Percentiles rank a stretch among this genome's conserved stretches.
phyloP scores from a whole-genome alignment of 2,113 vertebrate genomes.

The Oxygymnocypris stewartii region DNA sequence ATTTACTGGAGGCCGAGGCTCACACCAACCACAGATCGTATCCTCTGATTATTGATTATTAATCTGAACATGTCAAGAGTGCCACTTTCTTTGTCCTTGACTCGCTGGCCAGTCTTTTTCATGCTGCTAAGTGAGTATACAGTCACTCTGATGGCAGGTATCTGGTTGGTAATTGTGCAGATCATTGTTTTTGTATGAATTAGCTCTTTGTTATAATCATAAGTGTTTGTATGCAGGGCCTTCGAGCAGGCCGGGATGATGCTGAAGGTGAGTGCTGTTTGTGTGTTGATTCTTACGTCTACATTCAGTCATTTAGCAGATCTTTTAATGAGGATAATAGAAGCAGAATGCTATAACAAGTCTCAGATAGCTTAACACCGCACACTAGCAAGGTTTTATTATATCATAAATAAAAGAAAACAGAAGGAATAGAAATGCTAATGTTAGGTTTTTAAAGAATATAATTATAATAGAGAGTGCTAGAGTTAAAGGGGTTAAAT shows the following conservation, averaged over 20 bases:
- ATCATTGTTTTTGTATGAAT: not conserved
- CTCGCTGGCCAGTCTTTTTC: slow-evolving; percentile 81
- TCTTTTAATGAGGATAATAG: too few species aligned
- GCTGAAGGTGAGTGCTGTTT: slow-evolving; percentile 74
- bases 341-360: too few species aligned
- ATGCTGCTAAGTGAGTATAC: slow-evolving; percentile 88
- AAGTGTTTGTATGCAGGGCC: slow-evolving; percentile 69
- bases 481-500: too few species aligned
- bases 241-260: slow-evolving; percentile 90
- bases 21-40: slow-evolving; percentile 87
- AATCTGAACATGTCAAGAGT: not conserved
- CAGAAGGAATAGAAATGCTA: too few species aligned
- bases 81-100: slow-evolving; percentile 72
- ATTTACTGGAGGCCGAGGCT: slow-evolving; percentile 81
- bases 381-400: too few species aligned
- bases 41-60: slow-evolving; percentile 60
- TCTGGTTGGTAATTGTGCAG: not conserved
- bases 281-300: too few species aligned
- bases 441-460: too few species aligned
- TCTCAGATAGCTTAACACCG: too few species aligned
- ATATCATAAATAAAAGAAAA: too few species aligned
- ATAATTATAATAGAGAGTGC: too few species aligned
- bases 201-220: not conserved
- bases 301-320: too few species aligned
- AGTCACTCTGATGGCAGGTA: not conserved